These are phyloP conservation scores for Valencia hispanica DNA, from an alignment of 2,797 vertebrate species.

Conservation along the genomic window DNA sequence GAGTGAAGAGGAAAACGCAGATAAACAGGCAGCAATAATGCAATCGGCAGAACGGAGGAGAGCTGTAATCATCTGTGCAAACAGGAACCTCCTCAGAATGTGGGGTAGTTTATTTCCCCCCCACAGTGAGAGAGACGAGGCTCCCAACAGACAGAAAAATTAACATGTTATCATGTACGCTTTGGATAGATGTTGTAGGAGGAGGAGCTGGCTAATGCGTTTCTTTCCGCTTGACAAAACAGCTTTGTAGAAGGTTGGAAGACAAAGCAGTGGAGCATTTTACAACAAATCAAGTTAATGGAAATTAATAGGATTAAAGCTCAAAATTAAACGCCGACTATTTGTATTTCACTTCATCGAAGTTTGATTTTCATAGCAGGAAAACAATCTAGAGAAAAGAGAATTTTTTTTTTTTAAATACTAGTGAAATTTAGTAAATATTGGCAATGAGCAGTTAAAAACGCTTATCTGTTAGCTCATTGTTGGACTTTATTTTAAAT, in stretches of 20 bases:
- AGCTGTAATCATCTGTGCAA: constrained; percentile 28
- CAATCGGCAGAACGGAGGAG: constrained; percentile 14
- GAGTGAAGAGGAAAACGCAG: constrained; percentile 29
- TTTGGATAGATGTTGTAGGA: constrained; percentile 45
- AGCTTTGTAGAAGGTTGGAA: neutral
- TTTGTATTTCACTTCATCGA: neutral
- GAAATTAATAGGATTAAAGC: constrained; percentile 9
- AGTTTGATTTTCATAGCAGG: neutral
- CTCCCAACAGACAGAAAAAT: constrained; percentile 65
- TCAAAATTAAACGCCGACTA: neutral
- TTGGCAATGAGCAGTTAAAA: no score
- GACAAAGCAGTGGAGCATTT: constrained; percentile 11
- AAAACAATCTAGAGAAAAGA: neutral
- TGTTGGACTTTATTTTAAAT: no score
- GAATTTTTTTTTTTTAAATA: neutral
- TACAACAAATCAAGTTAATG: neutral
- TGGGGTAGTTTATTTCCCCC: constrained; percentile 41
- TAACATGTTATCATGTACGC: constrained; percentile 60
- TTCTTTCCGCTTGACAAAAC: constrained; percentile 33
- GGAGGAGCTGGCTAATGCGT: constrained; percentile 54
- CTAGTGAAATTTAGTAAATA: no score
- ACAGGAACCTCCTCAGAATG: constrained; percentile 34
- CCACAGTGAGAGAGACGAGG: constrained; percentile 9
- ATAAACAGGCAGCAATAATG: constrained; percentile 39
- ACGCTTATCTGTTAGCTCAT: no score